These are phyloP conservation scores for Heliocidaris erythrogramma DNA, from an alignment of 35 echinoderm and acorn worm genomes.

Conservation along the genomic window DNA sequence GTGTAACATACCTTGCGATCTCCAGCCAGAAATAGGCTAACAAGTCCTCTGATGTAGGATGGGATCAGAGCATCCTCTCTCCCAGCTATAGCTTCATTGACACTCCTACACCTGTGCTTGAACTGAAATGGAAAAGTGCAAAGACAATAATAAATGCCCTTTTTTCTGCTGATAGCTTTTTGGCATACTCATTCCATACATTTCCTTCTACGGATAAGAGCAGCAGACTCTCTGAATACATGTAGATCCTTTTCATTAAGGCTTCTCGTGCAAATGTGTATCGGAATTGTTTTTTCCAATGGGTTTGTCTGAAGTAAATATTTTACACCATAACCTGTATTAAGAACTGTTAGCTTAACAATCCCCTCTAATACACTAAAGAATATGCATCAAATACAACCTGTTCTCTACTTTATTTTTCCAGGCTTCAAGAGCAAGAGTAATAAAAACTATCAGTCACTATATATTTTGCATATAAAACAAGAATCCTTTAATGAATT, in stretches of 20 bases:
- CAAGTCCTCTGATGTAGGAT: conserved; percentile 59
- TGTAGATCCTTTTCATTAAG: background rate
- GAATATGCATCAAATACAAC: no score
- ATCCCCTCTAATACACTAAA: no score
- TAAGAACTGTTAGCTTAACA: no score
- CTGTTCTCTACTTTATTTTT: no score
- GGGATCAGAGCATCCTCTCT: conserved; percentile 65
- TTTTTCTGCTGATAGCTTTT: background rate
- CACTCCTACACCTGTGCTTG: background rate
- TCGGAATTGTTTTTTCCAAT: no score
- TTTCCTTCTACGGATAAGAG: background rate
- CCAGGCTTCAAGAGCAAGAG: no score
- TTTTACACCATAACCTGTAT: no score
- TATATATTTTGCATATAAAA: background rate
- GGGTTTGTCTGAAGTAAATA: no score
- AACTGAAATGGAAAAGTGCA: background rate
- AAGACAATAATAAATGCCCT: background rate
- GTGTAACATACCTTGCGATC: conserved; percentile 60
- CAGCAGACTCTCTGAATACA: no score
- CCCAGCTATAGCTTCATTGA: conserved; percentile 35
- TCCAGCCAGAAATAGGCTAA: conserved; percentile 50
- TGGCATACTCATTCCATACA: background rate
- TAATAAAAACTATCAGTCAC: background rate
- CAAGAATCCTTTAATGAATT: no score
- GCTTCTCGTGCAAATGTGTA: background rate